Conservation (phyloP, 2,888 invertebrate species). For the Danaus chrysippus region DNA sequence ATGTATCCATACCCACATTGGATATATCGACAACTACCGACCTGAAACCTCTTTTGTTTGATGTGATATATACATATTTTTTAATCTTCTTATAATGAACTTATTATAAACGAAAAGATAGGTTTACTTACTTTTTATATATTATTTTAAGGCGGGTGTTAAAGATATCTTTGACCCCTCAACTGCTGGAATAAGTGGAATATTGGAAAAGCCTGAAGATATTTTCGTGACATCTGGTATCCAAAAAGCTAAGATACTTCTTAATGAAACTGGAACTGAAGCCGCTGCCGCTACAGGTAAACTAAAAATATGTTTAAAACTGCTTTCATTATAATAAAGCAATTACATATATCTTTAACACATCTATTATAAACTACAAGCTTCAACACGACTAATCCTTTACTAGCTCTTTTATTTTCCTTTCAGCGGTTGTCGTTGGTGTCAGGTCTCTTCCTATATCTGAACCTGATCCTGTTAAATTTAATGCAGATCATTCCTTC, state of each 20-base stretch:
- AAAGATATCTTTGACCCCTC: slow-evolving; percentile 37
- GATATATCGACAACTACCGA: slow-evolving; percentile 19
- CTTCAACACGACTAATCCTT: neutral
- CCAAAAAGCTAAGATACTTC: slow-evolving; percentile 46
- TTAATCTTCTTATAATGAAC: neutral
- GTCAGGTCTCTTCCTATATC: slow-evolving; percentile 24
- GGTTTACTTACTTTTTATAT: no score
- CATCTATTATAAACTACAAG: neutral
- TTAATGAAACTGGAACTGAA: slow-evolving; percentile 53
- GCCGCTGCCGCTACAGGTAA: slow-evolving; percentile 58
- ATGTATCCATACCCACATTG: slow-evolving; percentile 23
- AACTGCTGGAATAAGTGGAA: slow-evolving; percentile 38
- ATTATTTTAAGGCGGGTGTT: slow-evolving; percentile 37
- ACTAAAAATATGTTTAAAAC: slow-evolving; percentile 13
- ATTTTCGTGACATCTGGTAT: slow-evolving; percentile 39
- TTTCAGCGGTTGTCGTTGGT: slow-evolving; percentile 34
- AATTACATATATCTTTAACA: slow-evolving; percentile 13
- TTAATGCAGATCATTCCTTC: slow-evolving; percentile 32
- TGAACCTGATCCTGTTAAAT: slow-evolving; percentile 11
- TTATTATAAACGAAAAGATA: no score
- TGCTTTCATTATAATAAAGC: slow-evolving; percentile 1
- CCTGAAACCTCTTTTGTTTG: slow-evolving; percentile 15
- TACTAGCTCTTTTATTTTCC: slow-evolving; percentile 11
- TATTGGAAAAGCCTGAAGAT: slow-evolving; percentile 36
- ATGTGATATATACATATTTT: neutral